Base-by-base conservation (phyloP, 2,113 vertebrate genomes). In the Cyanocitta stelleri region DNA sequence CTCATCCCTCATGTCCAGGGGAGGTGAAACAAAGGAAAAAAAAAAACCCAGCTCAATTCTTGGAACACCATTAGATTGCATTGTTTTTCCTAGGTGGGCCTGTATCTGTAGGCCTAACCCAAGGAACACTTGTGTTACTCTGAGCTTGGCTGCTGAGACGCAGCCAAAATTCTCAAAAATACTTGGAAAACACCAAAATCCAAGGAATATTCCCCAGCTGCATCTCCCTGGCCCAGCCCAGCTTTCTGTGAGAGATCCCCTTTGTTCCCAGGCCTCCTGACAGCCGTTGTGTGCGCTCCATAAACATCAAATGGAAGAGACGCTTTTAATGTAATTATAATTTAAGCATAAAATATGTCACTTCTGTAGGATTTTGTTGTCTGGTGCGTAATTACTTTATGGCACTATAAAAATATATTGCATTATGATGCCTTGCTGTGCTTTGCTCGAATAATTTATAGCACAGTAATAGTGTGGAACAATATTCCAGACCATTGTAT, bases 331-430 rank as follows among this genome's bases (percentile, higher is more conserved):
- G 95, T 94, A 95, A 97, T 98, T 97, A 95, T 92, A 95, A 96
- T 96, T 95, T 96, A 95, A 95, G 93, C 72, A 95, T 97, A 91
- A 97, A 97, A 94, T 93, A 94, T 73, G 96, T 95, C 91, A 81
- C 93, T 96, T 95, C 55, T 82, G 75, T 48, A 80, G 63, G 95
- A 85, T 96, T 93, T 89, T 93, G 55, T 87, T 61, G 93, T 95
- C 95, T 95, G 12, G 23, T 77, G 74, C 30, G 0, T 97, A 96
- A 97, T 98, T 95, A 91, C 94, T 90, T 85, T 90, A 49, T 83
- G 33, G 64, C 75, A 46, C 94, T 59, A 95, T 89, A 96, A 95
- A 96, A 72, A 96, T 58, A 82, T 96, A 97, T 95, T 88, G 75
- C 92, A 82, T 79, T 66, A 84, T 44, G 39, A 75, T 10, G 86